Base-by-base conservation (phyloP, 1,140 invertebrate species). In the Panulirus ornatus region DNA sequence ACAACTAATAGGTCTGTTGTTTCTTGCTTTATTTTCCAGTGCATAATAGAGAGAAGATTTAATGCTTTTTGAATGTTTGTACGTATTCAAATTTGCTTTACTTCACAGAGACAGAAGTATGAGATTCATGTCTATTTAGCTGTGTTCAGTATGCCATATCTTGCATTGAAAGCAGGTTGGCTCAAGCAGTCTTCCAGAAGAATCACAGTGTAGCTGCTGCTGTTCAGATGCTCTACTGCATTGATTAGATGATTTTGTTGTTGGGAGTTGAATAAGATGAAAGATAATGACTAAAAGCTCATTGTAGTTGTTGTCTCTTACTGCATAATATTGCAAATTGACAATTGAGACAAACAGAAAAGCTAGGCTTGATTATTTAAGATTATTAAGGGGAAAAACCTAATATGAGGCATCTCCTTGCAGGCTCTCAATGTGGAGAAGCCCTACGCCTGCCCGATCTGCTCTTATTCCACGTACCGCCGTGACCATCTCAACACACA, bases 381-480 rank as follows among this genome's bases (percentile, higher is more conserved):
- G 16, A 19, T 47, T 44, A 27, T 70, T 51, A 70, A 99, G 93
- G 22, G 38, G 34, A 63, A 34, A 63, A 84, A 84, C 40, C 88
- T 89, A 89, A 89, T 83, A 36, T 27, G 34, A 58, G 98, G 98
- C 0, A 99, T 99, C 94, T 99, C 97, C 1, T 95, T 98, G 92
- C 95, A 97, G 38, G 98, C 97, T 0, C 97, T 98, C 94, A 98
- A 97, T 0, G 97, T 98, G 0, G 99, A 99, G 94, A 99, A 99
- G 93, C 98, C 99, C 0, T 99, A 99, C 95, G 96, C 97, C 34
- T 99, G 98, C 94, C 96, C 96, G 75, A 97, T 98, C 93, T 99
- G 99, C 94, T 96, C 97, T 91, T 89, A 91, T 73, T 44, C 73
- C 75, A 89, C 86, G 36, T 86, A 88, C 42, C 84, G 91, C 38